Conservation (phyloP, 2,113 vertebrate species). For the Lophotis ruficrista region DNA sequence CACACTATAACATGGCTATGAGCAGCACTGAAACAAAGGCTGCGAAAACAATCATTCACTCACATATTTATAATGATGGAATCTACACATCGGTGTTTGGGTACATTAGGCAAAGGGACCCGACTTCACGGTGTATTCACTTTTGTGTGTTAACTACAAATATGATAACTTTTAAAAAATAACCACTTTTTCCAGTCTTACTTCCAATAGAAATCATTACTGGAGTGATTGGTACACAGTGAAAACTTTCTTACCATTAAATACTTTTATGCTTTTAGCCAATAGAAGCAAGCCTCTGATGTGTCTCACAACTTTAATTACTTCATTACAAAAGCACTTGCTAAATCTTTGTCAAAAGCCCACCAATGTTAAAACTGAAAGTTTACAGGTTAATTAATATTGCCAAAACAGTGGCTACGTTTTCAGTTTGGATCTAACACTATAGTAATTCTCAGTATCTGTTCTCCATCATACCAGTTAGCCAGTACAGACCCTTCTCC, state of each 20-base stretch:
- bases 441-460: background rate
- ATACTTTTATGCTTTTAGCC: background rate
- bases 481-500: background rate
- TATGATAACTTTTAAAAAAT: background rate
- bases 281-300: background rate
- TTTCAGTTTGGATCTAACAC: background rate
- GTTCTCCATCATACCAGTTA: background rate
- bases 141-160: background rate
- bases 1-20: background rate
- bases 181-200: background rate
- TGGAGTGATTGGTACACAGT: background rate
- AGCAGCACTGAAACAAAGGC: background rate
- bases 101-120: background rate
- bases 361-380: background rate
- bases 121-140: background rate
- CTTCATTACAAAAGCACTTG: background rate
- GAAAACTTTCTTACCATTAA: background rate
- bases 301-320: background rate
- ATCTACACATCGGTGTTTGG: background rate
- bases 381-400: background rate
- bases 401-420: background rate
- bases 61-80: background rate
- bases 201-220: background rate
- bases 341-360: background rate
- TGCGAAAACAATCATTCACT: background rate